Conservation (phyloP, 1,140 invertebrate species). For the Chymomyza costata region DNA sequence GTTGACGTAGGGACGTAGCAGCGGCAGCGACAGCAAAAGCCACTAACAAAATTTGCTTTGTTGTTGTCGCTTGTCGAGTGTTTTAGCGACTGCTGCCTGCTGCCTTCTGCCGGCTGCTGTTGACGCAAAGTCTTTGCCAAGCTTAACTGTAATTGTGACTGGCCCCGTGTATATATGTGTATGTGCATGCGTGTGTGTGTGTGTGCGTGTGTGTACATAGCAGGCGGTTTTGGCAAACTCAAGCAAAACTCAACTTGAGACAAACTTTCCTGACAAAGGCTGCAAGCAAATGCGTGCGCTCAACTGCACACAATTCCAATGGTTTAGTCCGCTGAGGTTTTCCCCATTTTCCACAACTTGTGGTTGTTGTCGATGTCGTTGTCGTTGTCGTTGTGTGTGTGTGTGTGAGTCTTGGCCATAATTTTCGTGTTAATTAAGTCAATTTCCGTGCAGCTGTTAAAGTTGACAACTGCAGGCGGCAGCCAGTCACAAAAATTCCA, state of each 20-base stretch:
- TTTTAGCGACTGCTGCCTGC: slow-evolving; percentile 41
- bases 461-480: too few relatives aligned
- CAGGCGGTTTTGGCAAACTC: slow-evolving; percentile 24
- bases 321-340: slow-evolving; percentile 25
- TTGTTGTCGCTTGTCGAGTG: too few relatives aligned
- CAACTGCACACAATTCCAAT: slow-evolving; percentile 48
- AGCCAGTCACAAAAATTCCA: too few relatives aligned
- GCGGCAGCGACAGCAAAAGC: slow-evolving; percentile 52
- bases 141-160: too few relatives aligned
- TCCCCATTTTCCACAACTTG: slow-evolving; percentile 17
- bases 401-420: slow-evolving; percentile 28
- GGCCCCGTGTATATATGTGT: too few relatives aligned
- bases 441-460: too few relatives aligned
- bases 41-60: slow-evolving; percentile 63
- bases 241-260: slow-evolving; percentile 16
- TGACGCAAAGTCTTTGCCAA: slow-evolving; percentile 57
- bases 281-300: slow-evolving; percentile 60
- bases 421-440: too few relatives aligned
- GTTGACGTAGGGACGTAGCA: too few relatives aligned
- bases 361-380: slow-evolving; percentile 16
- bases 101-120: slow-evolving; percentile 36
- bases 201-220: too few relatives aligned
- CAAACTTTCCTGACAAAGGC: slow-evolving; percentile 39
- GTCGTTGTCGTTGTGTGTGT: slow-evolving; percentile 1
- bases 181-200: too few relatives aligned